A percentile compares a stretch with the other conserved stretches of the same genome.
phyloP scores from a whole-genome alignment of 2,797 vertebrate genomes.

The Typhlichthys subterraneus region DNA sequence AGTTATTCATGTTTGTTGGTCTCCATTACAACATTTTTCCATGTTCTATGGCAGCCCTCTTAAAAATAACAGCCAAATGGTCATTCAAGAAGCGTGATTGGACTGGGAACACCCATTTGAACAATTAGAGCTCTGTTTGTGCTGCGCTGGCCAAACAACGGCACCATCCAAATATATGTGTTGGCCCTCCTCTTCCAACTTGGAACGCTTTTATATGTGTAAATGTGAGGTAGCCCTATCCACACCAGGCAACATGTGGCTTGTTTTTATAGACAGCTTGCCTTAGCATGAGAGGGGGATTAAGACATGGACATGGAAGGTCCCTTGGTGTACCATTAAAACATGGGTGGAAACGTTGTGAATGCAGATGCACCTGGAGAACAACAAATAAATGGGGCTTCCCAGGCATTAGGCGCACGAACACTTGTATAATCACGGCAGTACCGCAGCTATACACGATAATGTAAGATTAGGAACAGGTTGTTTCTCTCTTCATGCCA shows the following conservation, averaged over 20 bases:
- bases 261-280: constrained; percentile 73
- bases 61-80: not conserved
- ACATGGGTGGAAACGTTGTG: constrained; percentile 73
- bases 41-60: constrained; percentile 1
- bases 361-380: constrained; percentile 75
- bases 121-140: constrained; percentile 7
- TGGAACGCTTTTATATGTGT: constrained; percentile 50
- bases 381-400: constrained; percentile 62
- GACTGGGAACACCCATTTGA: constrained; percentile 11
- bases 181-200: constrained; percentile 42
- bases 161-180: constrained; percentile 26
- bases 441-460: constrained; percentile 26
- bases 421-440: constrained; percentile 11
- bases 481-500: constrained; percentile 52
- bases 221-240: constrained; percentile 70
- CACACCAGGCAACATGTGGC: constrained; percentile 75
- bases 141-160: constrained; percentile 23
- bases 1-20: not conserved
- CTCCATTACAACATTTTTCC: not conserved
- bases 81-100: constrained; percentile 2
- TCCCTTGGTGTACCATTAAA: constrained; percentile 75
- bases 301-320: constrained; percentile 77
- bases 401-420: constrained; percentile 5
- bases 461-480: constrained; percentile 61
- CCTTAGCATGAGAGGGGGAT: constrained; percentile 71